Evolutionary conservation across 2,797 vertebrate species (phyloP), one percentile per base, ranked within the genome.

Genomic region (Hydrocynus forskahlii): DNA sequence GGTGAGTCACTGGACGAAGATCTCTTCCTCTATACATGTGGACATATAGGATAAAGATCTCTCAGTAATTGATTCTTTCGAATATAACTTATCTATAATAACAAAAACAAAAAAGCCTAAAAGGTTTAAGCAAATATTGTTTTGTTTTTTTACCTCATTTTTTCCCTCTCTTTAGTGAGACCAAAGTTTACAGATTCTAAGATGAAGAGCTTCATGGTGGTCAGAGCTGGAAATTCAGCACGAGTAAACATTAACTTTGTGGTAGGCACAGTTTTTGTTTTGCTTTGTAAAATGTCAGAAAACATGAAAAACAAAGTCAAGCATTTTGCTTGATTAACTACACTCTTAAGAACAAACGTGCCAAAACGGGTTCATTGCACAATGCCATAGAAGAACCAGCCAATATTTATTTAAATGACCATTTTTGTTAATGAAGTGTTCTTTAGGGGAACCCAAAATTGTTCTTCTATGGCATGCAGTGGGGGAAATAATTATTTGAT

Each of bases 161-260:
- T 25, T 57, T 13, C 38, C 60, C 25, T 79, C 40, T 66, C 67
- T n/a, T 67, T 85, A 98, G 97, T 97, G 87, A 86, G 89, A 79
- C 97, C 97, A 85, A 93, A 89, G 80, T 95, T 99, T 69, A 92
- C 93, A 17, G 94, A 96, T 84, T 59, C 89, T 80, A 95, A 92
- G 76, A 90, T 93, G 76, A 95, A 95, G 89, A 96, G 88, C 79
- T 92, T 93, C 66, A 94, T 97, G 94, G 87, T 92, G 25, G 90
- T 97, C 79, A 94, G 88, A 91, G 95, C 93, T 68, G 96, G 97
- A 85, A 94, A 96, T 87, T 88, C 95, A 21, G 86, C 96, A 77
- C 90, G 92, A 23, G 89, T 96, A 83, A 95, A 89, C 63, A 88
- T 97, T 48, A 95, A 94, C 81, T 98, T 96, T 90, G 94, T 96